phyloP scores from a whole-genome alignment of 2,888 invertebrate genomes.

The Odiellus spinosus region DNA sequence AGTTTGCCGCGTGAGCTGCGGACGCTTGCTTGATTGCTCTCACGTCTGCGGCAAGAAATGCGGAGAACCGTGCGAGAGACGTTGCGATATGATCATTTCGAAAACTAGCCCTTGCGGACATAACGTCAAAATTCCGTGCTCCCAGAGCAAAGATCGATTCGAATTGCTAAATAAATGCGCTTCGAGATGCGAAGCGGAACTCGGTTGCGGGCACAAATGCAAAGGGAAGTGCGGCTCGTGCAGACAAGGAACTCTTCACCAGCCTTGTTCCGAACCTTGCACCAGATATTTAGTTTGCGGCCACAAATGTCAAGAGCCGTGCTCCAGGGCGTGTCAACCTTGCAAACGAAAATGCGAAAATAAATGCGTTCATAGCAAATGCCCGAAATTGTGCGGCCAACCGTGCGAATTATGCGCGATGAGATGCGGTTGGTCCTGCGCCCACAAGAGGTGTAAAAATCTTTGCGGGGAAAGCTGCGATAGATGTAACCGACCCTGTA shows the following conservation, averaged over 20 bases:
- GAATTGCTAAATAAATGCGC: constrained; percentile 7
- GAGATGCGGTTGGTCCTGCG: constrained; percentile 26
- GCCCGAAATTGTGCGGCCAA: constrained; percentile 23
- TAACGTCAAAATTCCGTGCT: constrained; percentile 7
- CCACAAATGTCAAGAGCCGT: constrained; percentile 27
- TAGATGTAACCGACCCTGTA: constrained; percentile 22
- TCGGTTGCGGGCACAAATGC: constrained; percentile 26
- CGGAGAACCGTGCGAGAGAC: too few species aligned
- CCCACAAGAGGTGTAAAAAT: constrained; percentile 24
- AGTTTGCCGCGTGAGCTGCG: too few species aligned
- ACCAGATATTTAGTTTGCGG: constrained; percentile 26
- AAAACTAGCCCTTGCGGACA: constrained; percentile 8
- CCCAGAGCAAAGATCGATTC: not conserved
- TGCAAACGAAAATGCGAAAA: constrained; percentile 3
- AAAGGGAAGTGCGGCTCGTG: constrained; percentile 28
- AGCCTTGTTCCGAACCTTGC: constrained; percentile 26
- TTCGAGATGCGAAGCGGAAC: constrained; percentile 7
- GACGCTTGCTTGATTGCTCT: too few species aligned
- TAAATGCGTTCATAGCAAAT: constrained; percentile 15
- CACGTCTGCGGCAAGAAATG: too few species aligned
- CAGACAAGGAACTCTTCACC: constrained; percentile 27
- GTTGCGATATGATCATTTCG: too few species aligned
- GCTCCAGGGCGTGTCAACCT: constrained; percentile 14
- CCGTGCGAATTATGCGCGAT: constrained; percentile 28
- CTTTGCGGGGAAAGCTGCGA: constrained; percentile 24